Conservation (phyloP, 2,113 vertebrate genomes). For the Nematolebias whitei region DNA sequence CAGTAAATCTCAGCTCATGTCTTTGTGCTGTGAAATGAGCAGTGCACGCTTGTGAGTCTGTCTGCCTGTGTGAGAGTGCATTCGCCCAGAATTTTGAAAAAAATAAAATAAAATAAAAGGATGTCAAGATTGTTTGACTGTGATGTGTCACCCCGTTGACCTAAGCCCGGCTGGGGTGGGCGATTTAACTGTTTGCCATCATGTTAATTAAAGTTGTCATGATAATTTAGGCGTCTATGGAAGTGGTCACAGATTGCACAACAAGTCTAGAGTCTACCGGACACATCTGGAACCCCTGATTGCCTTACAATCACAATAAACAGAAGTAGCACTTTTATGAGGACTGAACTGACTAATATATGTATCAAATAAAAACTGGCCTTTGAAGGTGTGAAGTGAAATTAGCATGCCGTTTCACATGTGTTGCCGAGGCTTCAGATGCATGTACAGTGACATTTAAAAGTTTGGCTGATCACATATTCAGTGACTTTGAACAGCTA, state of each 20-base stretch:
- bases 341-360: slow-evolving; percentile 26
- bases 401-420: slow-evolving; percentile 26
- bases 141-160: slow-evolving; percentile 68
- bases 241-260: slow-evolving; percentile 51
- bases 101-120: too few relatives aligned
- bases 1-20: slow-evolving; percentile 1
- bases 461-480: background rate
- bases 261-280: slow-evolving; percentile 48
- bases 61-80: slow-evolving; percentile 10
- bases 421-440: slow-evolving; percentile 9
- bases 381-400: slow-evolving; percentile 38
- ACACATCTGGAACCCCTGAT: slow-evolving; percentile 72
- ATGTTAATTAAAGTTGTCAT: slow-evolving; percentile 71
- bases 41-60: background rate
- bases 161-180: slow-evolving; percentile 63
- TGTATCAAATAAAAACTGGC: slow-evolving; percentile 37
- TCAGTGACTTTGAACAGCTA: background rate
- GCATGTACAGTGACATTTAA: background rate
- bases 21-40: slow-evolving; percentile 9
- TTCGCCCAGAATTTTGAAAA: slow-evolving; percentile 56
- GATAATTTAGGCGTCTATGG: slow-evolving; percentile 61
- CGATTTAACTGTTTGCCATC: slow-evolving; percentile 70
- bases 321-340: slow-evolving; percentile 43
- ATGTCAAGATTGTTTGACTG: slow-evolving; percentile 66
- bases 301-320: slow-evolving; percentile 68